Percentiles rank a stretch among this genome's conserved stretches.
These are phyloP conservation scores for Acanthopleura granulata DNA, from an alignment of 2,888 invertebrate species.

Conservation along the genomic window DNA sequence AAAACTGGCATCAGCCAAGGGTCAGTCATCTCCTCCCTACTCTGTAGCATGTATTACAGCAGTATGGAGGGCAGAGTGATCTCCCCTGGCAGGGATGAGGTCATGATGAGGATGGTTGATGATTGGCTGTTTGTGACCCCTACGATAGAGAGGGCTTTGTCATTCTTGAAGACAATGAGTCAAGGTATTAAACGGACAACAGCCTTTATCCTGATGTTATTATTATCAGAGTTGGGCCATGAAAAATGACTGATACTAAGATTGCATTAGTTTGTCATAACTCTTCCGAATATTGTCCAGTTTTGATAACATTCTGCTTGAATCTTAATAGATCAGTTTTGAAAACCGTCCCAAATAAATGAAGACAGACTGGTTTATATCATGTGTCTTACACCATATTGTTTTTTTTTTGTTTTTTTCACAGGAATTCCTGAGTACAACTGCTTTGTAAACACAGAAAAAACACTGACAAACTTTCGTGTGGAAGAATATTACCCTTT, in stretches of 20 bases:
- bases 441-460: slow-evolving; percentile 50
- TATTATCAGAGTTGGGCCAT: too few species aligned
- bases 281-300: too few species aligned
- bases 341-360: too few species aligned
- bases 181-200: slow-evolving; percentile 39
- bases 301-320: too few species aligned
- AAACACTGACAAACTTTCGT: slow-evolving; percentile 47
- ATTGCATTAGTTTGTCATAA: too few species aligned
- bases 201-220: too few species aligned
- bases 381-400: too few species aligned
- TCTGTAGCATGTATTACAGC: slow-evolving; percentile 64
- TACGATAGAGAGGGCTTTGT: slow-evolving; percentile 40
- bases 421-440: slow-evolving; percentile 54
- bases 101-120: slow-evolving; percentile 62
- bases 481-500: neutral
- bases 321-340: too few species aligned
- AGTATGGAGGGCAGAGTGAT: slow-evolving; percentile 47
- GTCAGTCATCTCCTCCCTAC: slow-evolving; percentile 58
- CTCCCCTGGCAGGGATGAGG: slow-evolving; percentile 35
- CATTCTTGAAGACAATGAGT: slow-evolving; percentile 46
- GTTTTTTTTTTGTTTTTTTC: neutral
- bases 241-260: too few species aligned
- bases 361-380: too few species aligned
- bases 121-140: slow-evolving; percentile 64
- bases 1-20: slow-evolving; percentile 62